Evolutionary conservation across 2,888 invertebrate species (phyloP).

Genomic region (Cyaniris semiargus): DNA sequence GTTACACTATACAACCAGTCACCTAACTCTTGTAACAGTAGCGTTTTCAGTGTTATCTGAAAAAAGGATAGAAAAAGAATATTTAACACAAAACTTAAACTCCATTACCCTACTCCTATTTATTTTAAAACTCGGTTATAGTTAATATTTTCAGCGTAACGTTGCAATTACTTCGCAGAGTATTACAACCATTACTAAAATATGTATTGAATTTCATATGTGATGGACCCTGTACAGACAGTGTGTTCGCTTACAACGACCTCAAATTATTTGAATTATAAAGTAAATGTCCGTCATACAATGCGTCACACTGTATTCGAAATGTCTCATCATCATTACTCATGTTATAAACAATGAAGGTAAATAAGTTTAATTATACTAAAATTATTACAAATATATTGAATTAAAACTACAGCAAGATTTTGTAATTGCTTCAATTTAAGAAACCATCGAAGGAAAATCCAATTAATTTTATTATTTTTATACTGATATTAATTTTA

Average conservation of each 20-base stretch:
- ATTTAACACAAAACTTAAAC: neutral
- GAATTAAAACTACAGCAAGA: neutral
- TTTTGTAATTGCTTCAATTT: neutral
- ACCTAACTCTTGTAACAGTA: too few species aligned
- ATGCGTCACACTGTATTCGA: constrained; percentile 11
- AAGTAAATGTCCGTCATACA: constrained; percentile 36
- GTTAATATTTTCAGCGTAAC: neutral
- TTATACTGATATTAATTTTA: too few species aligned
- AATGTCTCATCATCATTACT: neutral
- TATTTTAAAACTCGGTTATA: neutral
- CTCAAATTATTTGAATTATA: constrained; percentile 39
- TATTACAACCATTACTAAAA: constrained; percentile 45
- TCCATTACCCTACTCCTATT: neutral
- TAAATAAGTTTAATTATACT: neutral
- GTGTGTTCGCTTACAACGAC: constrained; percentile 40
- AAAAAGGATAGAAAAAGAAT: neutral
- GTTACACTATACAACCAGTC: too few species aligned
- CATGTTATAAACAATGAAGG: neutral
- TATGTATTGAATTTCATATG: constrained; percentile 47
- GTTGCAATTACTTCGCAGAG: constrained; percentile 11
- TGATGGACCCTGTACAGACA: constrained; percentile 41
- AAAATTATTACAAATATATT: neutral
- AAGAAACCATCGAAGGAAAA: too few species aligned
- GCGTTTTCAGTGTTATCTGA: too few species aligned
- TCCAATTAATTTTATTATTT: too few species aligned